Conservation (phyloP, 2,888 invertebrate genomes). For the Orthosia gracilis region DNA sequence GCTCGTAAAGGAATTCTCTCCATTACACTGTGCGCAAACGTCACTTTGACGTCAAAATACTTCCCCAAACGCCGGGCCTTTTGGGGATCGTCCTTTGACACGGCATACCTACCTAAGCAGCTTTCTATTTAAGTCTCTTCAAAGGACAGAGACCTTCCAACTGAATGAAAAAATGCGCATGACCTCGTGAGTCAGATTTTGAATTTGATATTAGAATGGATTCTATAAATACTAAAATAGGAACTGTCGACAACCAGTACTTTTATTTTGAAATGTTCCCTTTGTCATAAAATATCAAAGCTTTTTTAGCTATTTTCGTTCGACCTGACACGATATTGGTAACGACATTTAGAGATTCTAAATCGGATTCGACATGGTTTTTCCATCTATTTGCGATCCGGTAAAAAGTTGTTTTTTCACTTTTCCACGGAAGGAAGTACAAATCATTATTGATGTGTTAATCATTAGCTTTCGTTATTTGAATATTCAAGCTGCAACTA, state of each 20-base stretch:
- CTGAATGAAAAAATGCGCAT: neutral
- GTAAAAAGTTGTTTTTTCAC: constrained; percentile 14
- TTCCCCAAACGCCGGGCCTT: neutral
- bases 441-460: constrained; percentile 34
- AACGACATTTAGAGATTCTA: constrained; percentile 34
- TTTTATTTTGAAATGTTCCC: constrained; percentile 9
- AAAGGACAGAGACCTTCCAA: neutral
- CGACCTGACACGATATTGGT: constrained; percentile 6
- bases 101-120: neutral
- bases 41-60: constrained; percentile 23
- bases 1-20: constrained; percentile 12
- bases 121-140: neutral
- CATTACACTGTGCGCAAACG: constrained; percentile 10
- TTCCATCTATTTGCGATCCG: constrained; percentile 33
- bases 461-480: constrained; percentile 2
- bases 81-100: constrained; percentile 6
- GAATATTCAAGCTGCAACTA: neutral
- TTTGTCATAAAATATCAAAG: constrained; percentile 5
- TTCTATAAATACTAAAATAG: neutral
- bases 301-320: constrained; percentile 27
- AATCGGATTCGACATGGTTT: constrained; percentile 47
- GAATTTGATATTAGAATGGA: constrained; percentile 2
- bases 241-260: neutral
- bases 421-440: constrained; percentile 7
- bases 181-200: neutral